Base-by-base conservation (phyloP, 2,888 invertebrate species). In the Pegoplata infirma region DNA sequence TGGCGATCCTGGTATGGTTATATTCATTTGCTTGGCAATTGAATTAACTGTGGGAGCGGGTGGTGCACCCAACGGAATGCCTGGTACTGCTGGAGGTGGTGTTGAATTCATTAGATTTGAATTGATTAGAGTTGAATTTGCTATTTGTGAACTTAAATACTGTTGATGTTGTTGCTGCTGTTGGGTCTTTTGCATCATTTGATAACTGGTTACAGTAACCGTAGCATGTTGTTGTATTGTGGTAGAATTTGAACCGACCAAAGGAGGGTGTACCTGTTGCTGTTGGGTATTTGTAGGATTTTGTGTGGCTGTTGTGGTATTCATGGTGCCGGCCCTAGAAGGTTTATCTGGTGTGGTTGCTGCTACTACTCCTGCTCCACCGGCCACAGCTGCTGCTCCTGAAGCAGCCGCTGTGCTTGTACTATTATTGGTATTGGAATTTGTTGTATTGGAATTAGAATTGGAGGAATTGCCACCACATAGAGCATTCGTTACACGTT, bases 401-500 rank as follows among this genome's bases (percentile, higher is more conserved):
- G 8, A 53, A 36, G 19, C 19, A 74, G 32, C 66, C 73, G 51
- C 49, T 63, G 59, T 72, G 55, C 55, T 81, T 87, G 82, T 89
- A 74, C 59, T 80, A 63, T 73, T 81, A 59, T 64, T 80, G 63
- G 19, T 75, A 67, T 69, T 78, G 55, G 78, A 79, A 64, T 82
- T 82, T 73, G 79, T 81, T 17, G 80, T 69, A 21, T 82, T 84
- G 56, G 83, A 78, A 59, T 81, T 82, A 77, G 81, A 61, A 32
- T 88, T 86, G 69, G 86, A 88, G 81, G 89, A 90, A 82, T 90
- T 83, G 69, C 94, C 94, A 12, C 96, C 96, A 89, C 96, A 96
- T 75, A 96, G 93, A 23, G 95, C 96, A 88, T 94, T 95, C 56
- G 96, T 96, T 74, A 96, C 96, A 83, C 96, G 93, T 89, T 96